Base-by-base conservation (phyloP, 2,113 vertebrate species). In the Takifugu flavidus region DNA sequence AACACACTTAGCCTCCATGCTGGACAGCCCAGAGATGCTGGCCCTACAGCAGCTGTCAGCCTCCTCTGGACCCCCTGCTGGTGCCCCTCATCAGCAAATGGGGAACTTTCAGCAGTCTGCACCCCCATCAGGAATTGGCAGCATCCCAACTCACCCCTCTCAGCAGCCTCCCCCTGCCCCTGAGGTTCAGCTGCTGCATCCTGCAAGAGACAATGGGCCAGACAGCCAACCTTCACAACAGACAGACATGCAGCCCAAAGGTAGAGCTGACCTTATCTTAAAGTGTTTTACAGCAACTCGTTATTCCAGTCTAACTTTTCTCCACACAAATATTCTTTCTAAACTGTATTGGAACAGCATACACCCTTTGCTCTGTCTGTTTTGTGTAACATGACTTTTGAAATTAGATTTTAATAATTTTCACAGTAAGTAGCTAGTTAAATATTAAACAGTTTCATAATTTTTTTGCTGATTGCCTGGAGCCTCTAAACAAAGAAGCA, bases 21-120 rank as follows among this genome's bases (percentile, higher is more conserved):
- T 99, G 92, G 94, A 98, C 84, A 99, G 97, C 87, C 97, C 97
- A 0, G 97, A 99, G 88, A 99, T 99, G 97, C 92, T 97, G 2
- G 97, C 95, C 81, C 93, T 99, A 90, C 97, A 99, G 89, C 96
- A 96, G 89, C 92, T 99, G 53, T 96, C 96, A 0, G 95, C 97
- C 31, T 93, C 94, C 0, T 94, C 93, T 72, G 91, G 93, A 86
- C 92, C 92, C 3, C 92, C 93, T n/a, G 90, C 90, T 1, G 87
- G 89, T 54, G 70, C 92, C 60, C 89, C 82, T 46, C 91, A 90
- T 77, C 91, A 87, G 0, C 70, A 90, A 14, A 88, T 88, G 0
- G 88, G 89, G 50, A 83, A 66, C 89, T 93, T 69, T 85, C 91
- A 31, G 67, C 92, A 92, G 84, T 62, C 71, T 2, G 74, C 75